Base-by-base conservation (phyloP, 2,113 vertebrate genomes). In the Datnioides undecimradiatus region DNA sequence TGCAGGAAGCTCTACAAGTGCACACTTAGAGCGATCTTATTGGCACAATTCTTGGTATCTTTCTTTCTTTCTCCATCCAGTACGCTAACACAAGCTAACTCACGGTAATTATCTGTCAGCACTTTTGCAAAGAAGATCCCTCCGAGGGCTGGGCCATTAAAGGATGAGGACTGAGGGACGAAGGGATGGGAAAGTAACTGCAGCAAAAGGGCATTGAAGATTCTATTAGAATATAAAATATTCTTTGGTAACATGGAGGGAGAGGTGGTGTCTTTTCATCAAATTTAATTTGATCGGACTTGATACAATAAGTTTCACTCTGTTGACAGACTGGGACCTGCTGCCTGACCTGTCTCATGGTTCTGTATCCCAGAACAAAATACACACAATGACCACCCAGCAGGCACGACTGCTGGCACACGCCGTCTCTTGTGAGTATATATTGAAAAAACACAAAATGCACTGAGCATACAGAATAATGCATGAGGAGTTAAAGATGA, bases 391-490 rank as follows among this genome's bases (percentile, higher is more conserved):
- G 71, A 91, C 90, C 65, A 57, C 90, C 57, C 93, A 91, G 52
- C 97, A 99, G 65, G 90, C 88, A 13, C 89, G 87, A 8, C 95
- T 97, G 46, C 87, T 99, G 27, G 88, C 66, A 54, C 96, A 96
- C 3, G 94, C 97, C 1, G 93, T 98, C 91, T 95, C 86, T 83
- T 97, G 97, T 98, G 91, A 96, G 97, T 88, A 84, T 29, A 43
- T 12, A 38, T 21, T 5, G 1, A 43, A 27, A 40, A 5, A 43
- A 46, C 11, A 49, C 63, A 46, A n/a, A n/a, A n/a, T n/a, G n/a
- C n/a, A n/a, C n/a, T n/a, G n/a, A n/a, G n/a, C n/a, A n/a, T n/a
- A n/a, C n/a, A n/a, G n/a, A n/a, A n/a, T n/a, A n/a, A n/a, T n/a
- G n/a, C n/a, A n/a, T n/a, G n/a, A n/a, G n/a, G 6, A 58, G 48